These are phyloP conservation scores for Mizuhopecten yessoensis DNA, from an alignment of 1,140 invertebrate genomes.

Conservation along the genomic window DNA sequence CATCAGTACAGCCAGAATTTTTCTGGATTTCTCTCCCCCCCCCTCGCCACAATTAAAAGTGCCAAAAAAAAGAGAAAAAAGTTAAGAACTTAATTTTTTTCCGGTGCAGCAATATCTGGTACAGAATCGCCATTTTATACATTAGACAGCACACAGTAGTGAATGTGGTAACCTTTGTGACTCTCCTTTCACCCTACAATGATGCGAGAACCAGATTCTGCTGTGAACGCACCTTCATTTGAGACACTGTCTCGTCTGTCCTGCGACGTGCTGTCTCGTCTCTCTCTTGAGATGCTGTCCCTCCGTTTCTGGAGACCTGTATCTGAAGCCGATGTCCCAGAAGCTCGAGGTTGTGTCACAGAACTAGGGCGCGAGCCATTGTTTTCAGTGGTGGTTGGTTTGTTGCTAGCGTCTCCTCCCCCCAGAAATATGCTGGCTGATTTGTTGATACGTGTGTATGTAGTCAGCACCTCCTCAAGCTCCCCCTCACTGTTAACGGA, in stretches of 20 bases:
- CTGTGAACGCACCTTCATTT: neutral
- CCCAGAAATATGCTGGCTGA: conserved; percentile 88
- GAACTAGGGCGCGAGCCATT: conserved; percentile 44
- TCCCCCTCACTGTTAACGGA: conserved; percentile 86
- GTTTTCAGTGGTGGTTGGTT: conserved; percentile 52
- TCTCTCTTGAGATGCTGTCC: conserved; percentile 43
- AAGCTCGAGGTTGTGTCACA: neutral
- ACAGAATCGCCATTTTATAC: too few species aligned
- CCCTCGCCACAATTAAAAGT: too few species aligned
- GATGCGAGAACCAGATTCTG: neutral
- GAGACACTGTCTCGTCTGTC: neutral
- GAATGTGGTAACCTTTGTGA: too few species aligned
- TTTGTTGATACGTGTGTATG: conserved; percentile 87
- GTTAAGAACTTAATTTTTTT: too few species aligned
- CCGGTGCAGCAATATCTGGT: too few species aligned
- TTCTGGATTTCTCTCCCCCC: too few species aligned
- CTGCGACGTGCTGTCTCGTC: neutral
- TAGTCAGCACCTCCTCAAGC: conserved; percentile 87
- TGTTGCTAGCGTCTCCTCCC: conserved; percentile 64
- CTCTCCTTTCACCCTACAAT: too few species aligned
- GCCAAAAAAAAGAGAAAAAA: too few species aligned
- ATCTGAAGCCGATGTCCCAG: conserved; percentile 48
- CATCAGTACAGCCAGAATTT: too few species aligned
- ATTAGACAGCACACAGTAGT: too few species aligned
- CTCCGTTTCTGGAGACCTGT: conserved; percentile 50